These are phyloP conservation scores for Meriones psammophilus DNA, from an alignment of 2,797 vertebrate genomes.

Conservation along the genomic window DNA sequence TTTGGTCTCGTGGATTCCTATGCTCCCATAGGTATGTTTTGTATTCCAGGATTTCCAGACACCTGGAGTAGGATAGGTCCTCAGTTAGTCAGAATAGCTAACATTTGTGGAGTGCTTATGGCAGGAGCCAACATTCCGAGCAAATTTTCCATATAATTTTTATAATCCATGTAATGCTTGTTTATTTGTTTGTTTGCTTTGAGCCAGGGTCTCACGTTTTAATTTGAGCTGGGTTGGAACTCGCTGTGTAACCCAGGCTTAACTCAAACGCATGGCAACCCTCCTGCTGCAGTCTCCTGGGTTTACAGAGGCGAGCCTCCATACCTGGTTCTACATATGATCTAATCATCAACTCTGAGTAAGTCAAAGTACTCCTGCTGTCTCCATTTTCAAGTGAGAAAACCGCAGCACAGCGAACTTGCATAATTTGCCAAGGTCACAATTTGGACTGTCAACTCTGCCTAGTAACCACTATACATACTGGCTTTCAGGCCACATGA, in stretches of 20 bases:
- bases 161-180: neutral
- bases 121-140: conserved; percentile 23
- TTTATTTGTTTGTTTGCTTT: neutral
- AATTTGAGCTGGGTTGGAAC: neutral
- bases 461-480: neutral
- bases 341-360: conserved; percentile 1
- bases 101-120: neutral
- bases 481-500: neutral
- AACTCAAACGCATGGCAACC: neutral
- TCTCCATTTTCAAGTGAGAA: conserved; percentile 21
- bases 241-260: neutral
- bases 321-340: neutral
- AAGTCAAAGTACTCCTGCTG: conserved; percentile 3
- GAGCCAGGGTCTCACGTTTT: neutral
- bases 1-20: neutral
- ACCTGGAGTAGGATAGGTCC: neutral
- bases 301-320: neutral
- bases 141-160: conserved; percentile 2
- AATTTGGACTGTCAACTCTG: conserved; percentile 33
- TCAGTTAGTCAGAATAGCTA: conserved; percentile 18
- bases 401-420: neutral
- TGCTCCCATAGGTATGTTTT: neutral
- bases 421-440: neutral
- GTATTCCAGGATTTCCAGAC: neutral
- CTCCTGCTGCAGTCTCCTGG: neutral